These are phyloP conservation scores for Melanerpes aurifrons DNA, from an alignment of 2,113 vertebrate genomes.

Conservation along the genomic window DNA sequence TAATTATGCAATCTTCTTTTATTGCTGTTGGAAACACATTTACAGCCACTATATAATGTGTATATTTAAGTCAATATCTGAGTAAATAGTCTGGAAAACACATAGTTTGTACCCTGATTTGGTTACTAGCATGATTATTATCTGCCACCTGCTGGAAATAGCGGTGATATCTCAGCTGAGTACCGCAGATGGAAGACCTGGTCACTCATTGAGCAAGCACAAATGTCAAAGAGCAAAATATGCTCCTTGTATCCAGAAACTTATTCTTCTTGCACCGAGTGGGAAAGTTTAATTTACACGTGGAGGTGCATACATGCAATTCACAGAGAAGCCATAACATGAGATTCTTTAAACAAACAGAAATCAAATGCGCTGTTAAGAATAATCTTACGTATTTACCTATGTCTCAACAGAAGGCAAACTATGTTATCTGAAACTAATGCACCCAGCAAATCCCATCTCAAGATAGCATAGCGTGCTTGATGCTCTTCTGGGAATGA, in stretches of 20 bases:
- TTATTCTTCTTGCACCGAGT: not conserved
- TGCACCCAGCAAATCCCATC: not conserved
- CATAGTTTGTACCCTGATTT: conserved; percentile 24
- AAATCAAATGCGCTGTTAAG: not conserved
- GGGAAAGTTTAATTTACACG: not conserved
- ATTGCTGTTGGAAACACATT: conserved; percentile 24
- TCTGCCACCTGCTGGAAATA: conserved; percentile 69
- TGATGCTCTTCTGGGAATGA: not conserved
- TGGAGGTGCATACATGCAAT: not conserved
- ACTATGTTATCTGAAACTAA: not conserved
- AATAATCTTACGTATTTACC: not conserved
- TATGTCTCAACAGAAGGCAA: not conserved
- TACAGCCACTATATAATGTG: not conserved
- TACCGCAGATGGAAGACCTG: not conserved
- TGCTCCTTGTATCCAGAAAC: not conserved
- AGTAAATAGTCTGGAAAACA: conserved; percentile 25
- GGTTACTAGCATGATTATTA: conserved; percentile 3
- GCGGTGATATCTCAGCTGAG: not conserved
- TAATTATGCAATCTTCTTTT: conserved; percentile 13
- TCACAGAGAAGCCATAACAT: not conserved
- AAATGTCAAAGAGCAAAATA: not conserved
- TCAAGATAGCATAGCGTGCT: not conserved
- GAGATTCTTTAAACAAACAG: not conserved
- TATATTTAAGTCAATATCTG: conserved; percentile 32
- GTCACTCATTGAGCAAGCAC: not conserved